Evolutionary conservation across 2,797 vertebrate genomes (phyloP).

Genomic region (Pipistrellus pipistrellus): DNA sequence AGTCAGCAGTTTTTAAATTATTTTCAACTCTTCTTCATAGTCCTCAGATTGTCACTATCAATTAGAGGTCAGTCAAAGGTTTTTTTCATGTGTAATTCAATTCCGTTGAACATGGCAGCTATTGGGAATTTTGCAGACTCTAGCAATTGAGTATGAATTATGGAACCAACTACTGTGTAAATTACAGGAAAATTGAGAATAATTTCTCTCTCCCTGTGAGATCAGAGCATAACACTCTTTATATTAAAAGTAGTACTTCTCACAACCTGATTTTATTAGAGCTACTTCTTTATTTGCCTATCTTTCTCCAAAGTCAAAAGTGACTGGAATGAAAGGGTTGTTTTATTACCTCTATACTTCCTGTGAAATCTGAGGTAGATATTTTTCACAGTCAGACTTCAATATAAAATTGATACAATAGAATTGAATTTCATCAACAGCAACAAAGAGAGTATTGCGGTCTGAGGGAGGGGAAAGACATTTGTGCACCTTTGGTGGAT

Average conservation of each 20-base stretch:
- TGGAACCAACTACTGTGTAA: slow-evolving; percentile 61
- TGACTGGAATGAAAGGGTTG: not conserved
- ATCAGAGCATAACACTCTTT: slow-evolving; percentile 1
- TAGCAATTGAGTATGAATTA: slow-evolving; percentile 63
- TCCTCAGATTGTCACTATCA: slow-evolving; percentile 54
- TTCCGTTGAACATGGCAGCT: not conserved
- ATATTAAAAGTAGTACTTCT: slow-evolving; percentile 7
- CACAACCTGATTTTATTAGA: slow-evolving; percentile 53
- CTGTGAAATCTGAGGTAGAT: not conserved
- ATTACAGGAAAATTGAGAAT: slow-evolving; percentile 64
- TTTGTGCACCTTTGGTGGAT: not conserved
- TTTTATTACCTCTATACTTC: slow-evolving; percentile 27
- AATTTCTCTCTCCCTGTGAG: slow-evolving; percentile 43
- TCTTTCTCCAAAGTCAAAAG: slow-evolving; percentile 43
- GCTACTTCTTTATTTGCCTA: not conserved
- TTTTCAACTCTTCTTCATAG: slow-evolving; percentile 49
- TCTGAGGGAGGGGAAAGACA: not conserved
- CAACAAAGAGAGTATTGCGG: not conserved
- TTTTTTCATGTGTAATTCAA: not conserved
- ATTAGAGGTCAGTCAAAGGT: slow-evolving; percentile 37
- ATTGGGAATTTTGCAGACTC: slow-evolving; percentile 51
- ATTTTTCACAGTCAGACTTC: slow-evolving; percentile 24
- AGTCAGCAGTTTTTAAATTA: slow-evolving; percentile 66
- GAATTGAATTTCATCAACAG: not conserved
- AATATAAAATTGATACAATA: not conserved